These are phyloP conservation scores for Struthio camelus DNA, from an alignment of 2,113 vertebrate species.

Conservation along the genomic window DNA sequence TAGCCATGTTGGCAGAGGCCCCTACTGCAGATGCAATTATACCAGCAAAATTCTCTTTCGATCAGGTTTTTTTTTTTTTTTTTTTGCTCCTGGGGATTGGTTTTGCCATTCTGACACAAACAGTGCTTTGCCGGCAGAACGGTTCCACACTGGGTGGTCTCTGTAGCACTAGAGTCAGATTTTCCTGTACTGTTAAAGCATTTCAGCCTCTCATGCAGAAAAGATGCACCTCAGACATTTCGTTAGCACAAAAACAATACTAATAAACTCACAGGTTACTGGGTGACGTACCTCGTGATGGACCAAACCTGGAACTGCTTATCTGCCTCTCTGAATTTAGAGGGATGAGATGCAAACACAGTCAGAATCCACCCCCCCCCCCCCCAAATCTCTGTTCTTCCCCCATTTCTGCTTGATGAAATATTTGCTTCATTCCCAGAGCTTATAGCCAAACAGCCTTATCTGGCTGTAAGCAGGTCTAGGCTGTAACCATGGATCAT, in stretches of 20 bases:
- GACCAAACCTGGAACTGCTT: slow-evolving; percentile 18
- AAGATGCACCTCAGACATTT: slow-evolving; percentile 41
- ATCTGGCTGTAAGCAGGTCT: background rate
- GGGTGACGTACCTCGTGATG: slow-evolving; percentile 42
- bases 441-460: background rate
- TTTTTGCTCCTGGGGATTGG: background rate
- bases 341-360: background rate
- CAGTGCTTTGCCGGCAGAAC: slow-evolving; percentile 1
- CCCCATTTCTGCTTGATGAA: background rate
- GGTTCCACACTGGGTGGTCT: slow-evolving; percentile 27
- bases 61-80: background rate
- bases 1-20: background rate
- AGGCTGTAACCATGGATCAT: too few species aligned
- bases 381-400: background rate
- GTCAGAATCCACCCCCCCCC: background rate
- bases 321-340: background rate
- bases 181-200: slow-evolving; percentile 25
- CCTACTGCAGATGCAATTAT: background rate
- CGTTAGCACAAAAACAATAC: slow-evolving; percentile 22
- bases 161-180: background rate
- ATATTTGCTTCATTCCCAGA: background rate
- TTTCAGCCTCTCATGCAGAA: slow-evolving; percentile 49
- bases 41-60: background rate
- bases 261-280: slow-evolving; percentile 54
- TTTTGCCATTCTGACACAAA: background rate